Evolutionary conservation across 1,140 invertebrate species (phyloP).

Genomic region (Papilio glaucus): DNA sequence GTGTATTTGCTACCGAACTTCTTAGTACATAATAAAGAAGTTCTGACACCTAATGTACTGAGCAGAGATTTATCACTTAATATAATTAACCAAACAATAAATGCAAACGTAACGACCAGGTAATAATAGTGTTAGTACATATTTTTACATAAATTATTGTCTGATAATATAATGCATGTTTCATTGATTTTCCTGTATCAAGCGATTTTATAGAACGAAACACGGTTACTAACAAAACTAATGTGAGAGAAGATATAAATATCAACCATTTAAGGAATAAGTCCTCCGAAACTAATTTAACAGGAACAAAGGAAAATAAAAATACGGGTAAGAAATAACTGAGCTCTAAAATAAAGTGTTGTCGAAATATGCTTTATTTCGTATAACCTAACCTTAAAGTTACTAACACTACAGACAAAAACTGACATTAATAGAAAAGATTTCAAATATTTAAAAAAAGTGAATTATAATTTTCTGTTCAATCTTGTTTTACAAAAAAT

Average conservation of each 20-base stretch:
- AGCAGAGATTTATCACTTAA: neutral
- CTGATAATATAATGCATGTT: neutral
- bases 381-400: no score
- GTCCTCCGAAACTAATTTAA: neutral
- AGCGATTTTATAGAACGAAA: neutral
- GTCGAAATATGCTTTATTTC: no score
- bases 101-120: neutral
- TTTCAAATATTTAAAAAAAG: no score
- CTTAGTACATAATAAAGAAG: neutral
- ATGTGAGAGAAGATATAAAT: neutral
- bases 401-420: no score
- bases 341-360: no score
- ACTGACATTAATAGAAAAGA: no score
- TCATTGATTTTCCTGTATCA: neutral
- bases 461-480: no score
- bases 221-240: neutral
- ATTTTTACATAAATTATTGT: neutral
- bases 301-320: no score
- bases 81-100: neutral
- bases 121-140: neutral
- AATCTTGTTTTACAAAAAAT: no score
- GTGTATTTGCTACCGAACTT: conserved; percentile 44
- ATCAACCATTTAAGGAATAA: neutral
- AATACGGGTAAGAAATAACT: no score
- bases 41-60: neutral